A percentile compares a stretch with the other conserved stretches of the same genome.
Evolutionary conservation across 2,113 vertebrate species (phyloP).

Genomic region (Willisornis vidua): DNA sequence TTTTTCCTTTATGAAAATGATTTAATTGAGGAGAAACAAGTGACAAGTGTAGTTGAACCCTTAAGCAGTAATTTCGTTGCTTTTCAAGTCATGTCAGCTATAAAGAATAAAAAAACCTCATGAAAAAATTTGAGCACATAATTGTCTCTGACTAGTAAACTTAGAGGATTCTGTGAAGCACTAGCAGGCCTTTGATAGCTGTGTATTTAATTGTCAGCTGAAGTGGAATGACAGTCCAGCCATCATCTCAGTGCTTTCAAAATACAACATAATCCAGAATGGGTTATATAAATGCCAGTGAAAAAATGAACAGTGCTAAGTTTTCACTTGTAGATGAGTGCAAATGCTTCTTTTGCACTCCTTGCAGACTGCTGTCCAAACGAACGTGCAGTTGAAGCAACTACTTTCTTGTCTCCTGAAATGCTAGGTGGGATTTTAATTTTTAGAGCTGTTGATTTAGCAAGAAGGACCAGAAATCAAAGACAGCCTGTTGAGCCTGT

Average conservation of each 20-base stretch:
- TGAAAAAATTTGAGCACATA: neutral
- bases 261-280: neutral
- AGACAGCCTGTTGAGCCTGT: neutral
- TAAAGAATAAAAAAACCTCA: fast-evolving
- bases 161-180: neutral
- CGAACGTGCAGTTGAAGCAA: neutral
- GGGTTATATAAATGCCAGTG: neutral
- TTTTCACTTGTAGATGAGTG: neutral
- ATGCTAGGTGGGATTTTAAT: neutral
- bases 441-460: neutral
- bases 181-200: neutral
- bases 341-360: neutral
- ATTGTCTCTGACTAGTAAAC: neutral
- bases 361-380: neutral
- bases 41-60: neutral
- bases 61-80: neutral
- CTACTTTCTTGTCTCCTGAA: neutral
- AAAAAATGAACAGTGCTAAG: neutral
- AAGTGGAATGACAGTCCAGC: neutral
- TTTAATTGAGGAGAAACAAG: neutral
- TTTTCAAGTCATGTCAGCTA: neutral
- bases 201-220: neutral
- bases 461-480: neutral
- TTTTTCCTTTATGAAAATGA: neutral
- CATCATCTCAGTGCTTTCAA: neutral